A percentile compares a stretch with the other conserved stretches of the same genome.
Evolutionary conservation across 92 coral and sea anemone genomes (phyloP).

Genomic region (Zoanthus sansibaricus): DNA sequence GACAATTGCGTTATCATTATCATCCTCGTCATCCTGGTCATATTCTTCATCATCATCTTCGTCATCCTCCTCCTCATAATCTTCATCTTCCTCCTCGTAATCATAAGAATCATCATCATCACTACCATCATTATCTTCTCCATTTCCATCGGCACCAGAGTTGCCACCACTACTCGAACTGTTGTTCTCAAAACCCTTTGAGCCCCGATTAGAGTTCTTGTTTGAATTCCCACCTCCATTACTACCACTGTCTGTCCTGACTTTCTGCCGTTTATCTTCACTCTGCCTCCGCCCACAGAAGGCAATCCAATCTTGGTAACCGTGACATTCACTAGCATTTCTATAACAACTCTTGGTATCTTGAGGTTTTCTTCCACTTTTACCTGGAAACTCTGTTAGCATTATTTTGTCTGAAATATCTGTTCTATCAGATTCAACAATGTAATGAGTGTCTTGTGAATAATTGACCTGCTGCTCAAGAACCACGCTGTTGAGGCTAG

Average conservation of each 20-base stretch:
- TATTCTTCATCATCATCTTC: slow-evolving; percentile 86
- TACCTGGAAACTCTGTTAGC: not conserved
- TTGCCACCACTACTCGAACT: slow-evolving; percentile 98
- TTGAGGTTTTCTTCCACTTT: not conserved
- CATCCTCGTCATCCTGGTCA: slow-evolving; percentile 86
- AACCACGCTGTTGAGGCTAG: not conserved
- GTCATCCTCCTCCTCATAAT: slow-evolving; percentile 89
- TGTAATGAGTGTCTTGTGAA: not conserved
- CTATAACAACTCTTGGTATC: not conserved
- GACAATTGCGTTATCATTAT: slow-evolving; percentile 49
- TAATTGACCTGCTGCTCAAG: not conserved
- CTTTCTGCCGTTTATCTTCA: slow-evolving; percentile 21
- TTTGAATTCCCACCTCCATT: slow-evolving; percentile 34
- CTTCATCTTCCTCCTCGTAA: slow-evolving; percentile 83
- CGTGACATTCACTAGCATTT: not conserved
- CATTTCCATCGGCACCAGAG: slow-evolving; percentile 98
- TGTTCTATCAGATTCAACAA: not conserved
- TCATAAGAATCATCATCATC: slow-evolving; percentile 95
- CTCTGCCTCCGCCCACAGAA: slow-evolving; percentile 35
- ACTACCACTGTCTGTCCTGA: slow-evolving; percentile 19
- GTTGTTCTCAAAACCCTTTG: slow-evolving; percentile 64
- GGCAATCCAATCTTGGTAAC: slow-evolving; percentile 31
- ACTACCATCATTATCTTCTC: slow-evolving; percentile 89
- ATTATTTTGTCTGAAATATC: not conserved
- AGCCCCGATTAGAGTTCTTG: slow-evolving; percentile 24